Conservation (phyloP, 1,140 invertebrate species). For the Drosophila paulistorum region DNA sequence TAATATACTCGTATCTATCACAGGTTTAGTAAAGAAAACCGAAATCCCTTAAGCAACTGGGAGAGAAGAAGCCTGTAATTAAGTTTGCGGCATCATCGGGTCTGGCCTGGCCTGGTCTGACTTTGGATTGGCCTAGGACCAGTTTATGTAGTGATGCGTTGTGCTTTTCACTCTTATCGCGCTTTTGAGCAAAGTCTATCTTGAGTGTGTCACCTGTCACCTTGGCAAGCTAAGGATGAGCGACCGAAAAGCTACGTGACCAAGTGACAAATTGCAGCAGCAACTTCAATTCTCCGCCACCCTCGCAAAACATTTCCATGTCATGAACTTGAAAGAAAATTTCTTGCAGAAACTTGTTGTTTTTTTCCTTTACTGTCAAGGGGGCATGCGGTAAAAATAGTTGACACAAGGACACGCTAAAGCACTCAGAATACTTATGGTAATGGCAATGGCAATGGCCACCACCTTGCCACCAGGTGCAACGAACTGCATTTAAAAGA, state of each 20-base stretch:
- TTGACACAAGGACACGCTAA: constrained; percentile 3
- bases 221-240: constrained; percentile 19
- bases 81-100: constrained; percentile 48
- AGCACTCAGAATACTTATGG: background rate
- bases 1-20: background rate
- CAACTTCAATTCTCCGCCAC: constrained; percentile 11
- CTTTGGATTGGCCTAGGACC: background rate
- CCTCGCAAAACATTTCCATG: constrained; percentile 22
- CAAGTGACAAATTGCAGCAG: constrained; percentile 78
- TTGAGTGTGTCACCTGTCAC: constrained; percentile 50
- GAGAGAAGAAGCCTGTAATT: constrained; percentile 43
- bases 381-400: constrained; percentile 31
- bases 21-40: constrained; percentile 29
- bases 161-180: constrained; percentile 10
- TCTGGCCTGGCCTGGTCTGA: constrained; percentile 23
- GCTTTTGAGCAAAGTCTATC: background rate
- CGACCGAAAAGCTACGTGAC: constrained; percentile 65
- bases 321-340: constrained; percentile 75
- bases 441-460: background rate
- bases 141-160: constrained; percentile 1
- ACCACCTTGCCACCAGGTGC: constrained; percentile 32
- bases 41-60: constrained; percentile 15
- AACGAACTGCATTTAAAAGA: constrained; percentile 64
- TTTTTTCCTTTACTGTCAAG: constrained; percentile 33
- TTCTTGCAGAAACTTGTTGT: constrained; percentile 28